These are phyloP conservation scores for Bedellia somnulentella DNA, from an alignment of 2,888 invertebrate genomes.

Conservation along the genomic window DNA sequence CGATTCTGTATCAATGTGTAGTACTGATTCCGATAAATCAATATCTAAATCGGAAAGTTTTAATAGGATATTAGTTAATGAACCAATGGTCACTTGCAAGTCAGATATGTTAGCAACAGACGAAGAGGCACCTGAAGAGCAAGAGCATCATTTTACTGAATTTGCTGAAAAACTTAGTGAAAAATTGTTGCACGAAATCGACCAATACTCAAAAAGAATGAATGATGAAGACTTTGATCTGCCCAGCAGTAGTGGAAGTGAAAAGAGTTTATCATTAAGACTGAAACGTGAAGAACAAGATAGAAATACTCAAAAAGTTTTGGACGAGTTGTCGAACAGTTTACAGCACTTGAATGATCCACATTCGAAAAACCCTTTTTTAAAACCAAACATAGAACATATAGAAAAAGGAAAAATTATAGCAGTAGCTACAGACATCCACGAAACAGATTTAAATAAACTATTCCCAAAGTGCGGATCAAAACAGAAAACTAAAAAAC, in stretches of 20 bases:
- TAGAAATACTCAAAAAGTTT: slow-evolving; percentile 46
- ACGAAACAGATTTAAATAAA: slow-evolving; percentile 45
- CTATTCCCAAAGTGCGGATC: slow-evolving; percentile 51
- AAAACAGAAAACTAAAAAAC: slow-evolving; percentile 52
- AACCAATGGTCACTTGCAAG: slow-evolving; percentile 52
- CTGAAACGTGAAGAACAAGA: slow-evolving; percentile 51
- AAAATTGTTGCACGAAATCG: slow-evolving; percentile 77
- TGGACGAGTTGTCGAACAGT: slow-evolving; percentile 50
- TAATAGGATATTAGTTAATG: slow-evolving; percentile 49
- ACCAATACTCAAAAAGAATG: slow-evolving; percentile 59
- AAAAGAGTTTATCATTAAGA: slow-evolving; percentile 53
- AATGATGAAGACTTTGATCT: slow-evolving; percentile 56
- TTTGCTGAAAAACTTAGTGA: slow-evolving; percentile 83
- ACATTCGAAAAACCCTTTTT: slow-evolving; percentile 59
- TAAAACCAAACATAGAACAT: slow-evolving; percentile 59
- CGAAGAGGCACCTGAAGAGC: slow-evolving; percentile 60
- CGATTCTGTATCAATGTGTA: slow-evolving; percentile 51
- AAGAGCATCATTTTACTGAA: slow-evolving; percentile 71
- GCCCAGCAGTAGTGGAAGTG: slow-evolving; percentile 52
- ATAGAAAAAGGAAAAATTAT: slow-evolving; percentile 63
- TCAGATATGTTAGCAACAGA: slow-evolving; percentile 50
- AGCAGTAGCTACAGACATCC: slow-evolving; percentile 53
- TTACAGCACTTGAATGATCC: slow-evolving; percentile 64
- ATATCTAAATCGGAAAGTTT: slow-evolving; percentile 57
- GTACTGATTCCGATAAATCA: slow-evolving; percentile 53